Conservation (phyloP, 2,113 vertebrate species). For the Asarcornis scutulata region DNA sequence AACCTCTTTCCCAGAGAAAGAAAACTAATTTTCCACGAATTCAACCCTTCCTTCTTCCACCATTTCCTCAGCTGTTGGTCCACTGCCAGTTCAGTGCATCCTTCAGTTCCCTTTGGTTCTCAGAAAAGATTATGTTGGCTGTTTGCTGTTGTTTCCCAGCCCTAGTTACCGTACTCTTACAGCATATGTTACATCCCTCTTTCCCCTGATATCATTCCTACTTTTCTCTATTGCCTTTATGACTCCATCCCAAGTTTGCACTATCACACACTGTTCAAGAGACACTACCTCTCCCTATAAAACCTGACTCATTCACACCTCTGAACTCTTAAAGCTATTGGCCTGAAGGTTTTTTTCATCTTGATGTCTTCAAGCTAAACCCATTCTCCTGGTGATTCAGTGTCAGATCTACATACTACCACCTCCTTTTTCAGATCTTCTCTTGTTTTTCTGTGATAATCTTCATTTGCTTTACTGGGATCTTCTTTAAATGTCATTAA, state of each 20-base stretch:
- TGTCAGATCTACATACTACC: not conserved
- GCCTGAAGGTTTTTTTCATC: not conserved
- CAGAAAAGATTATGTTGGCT: not conserved
- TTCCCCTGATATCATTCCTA: not conserved
- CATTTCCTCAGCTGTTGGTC: conserved; percentile 35
- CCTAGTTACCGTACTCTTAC: not conserved
- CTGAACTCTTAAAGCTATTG: conserved; percentile 6
- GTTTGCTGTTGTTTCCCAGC: not conserved
- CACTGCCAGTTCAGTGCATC: conserved; percentile 23
- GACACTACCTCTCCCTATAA: not conserved
- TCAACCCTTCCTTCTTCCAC: conserved; percentile 53
- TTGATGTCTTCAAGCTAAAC: not conserved
- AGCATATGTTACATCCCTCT: not conserved
- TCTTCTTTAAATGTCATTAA: not conserved
- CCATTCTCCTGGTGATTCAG: not conserved
- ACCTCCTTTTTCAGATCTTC: not conserved
- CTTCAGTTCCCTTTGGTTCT: not conserved
- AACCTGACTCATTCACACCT: not conserved
- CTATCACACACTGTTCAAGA: not conserved
- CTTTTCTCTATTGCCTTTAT: not conserved
- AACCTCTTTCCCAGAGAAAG: conserved; percentile 55
- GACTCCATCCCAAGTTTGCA: not conserved
- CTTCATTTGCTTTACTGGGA: not conserved
- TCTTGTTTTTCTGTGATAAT: not conserved
- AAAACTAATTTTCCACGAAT: conserved; percentile 60